Evolutionary conservation across 2,888 invertebrate genomes (phyloP).

Genomic region (Brachycybe producta): DNA sequence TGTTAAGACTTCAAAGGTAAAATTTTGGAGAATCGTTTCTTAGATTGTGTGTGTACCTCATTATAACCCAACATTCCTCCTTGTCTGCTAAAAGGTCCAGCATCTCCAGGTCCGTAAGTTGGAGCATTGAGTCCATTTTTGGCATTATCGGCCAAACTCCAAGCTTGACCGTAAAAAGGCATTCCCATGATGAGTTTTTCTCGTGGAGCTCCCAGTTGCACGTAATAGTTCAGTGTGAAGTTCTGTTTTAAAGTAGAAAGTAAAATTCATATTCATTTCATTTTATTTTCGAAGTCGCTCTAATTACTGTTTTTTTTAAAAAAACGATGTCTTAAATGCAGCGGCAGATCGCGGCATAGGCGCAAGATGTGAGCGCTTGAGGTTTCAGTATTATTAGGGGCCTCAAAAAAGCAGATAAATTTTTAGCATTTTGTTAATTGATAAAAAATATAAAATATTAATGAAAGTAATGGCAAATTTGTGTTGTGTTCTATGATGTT

Average conservation of each 20-base stretch:
- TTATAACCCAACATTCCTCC: conserved; percentile 59
- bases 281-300: too few species aligned
- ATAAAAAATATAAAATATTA: too few species aligned
- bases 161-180: conserved; percentile 26
- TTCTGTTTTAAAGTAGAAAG: conserved; percentile 16
- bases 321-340: too few species aligned
- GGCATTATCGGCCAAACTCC: conserved; percentile 23
- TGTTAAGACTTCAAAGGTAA: too few species aligned
- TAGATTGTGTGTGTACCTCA: conserved; percentile 30
- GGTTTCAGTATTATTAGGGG: too few species aligned
- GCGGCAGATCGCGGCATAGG: too few species aligned
- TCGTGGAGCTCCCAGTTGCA: conserved; percentile 25
- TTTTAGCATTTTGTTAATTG: too few species aligned
- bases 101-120: conserved; percentile 22
- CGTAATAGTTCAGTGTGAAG: conserved; percentile 22
- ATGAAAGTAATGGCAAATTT: too few species aligned
- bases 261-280: conserved; percentile 1
- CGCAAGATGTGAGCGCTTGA: too few species aligned
- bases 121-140: conserved; percentile 19
- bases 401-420: too few species aligned
- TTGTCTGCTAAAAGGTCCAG: conserved; percentile 27
- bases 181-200: conserved; percentile 27
- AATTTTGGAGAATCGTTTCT: conserved; percentile 21
- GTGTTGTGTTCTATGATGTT: too few species aligned
- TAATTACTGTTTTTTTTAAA: too few species aligned